Evolutionary conservation across 2,797 vertebrate genomes (phyloP).

Genomic region (Coregonus suidteri): DNA sequence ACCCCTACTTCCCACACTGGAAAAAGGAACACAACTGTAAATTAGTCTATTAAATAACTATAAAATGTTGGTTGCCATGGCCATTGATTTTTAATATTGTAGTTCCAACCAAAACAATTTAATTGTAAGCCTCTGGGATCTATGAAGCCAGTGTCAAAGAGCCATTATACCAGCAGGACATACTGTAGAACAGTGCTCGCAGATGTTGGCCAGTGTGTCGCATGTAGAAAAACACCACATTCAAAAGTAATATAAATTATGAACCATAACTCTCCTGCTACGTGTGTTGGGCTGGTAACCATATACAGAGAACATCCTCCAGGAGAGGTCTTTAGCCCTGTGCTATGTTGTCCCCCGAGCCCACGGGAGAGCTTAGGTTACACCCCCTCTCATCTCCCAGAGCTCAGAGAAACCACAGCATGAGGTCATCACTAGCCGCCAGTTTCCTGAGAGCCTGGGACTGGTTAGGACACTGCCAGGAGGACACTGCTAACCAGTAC

Average conservation of each 20-base stretch:
- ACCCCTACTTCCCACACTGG: neutral
- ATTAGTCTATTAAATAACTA: neutral
- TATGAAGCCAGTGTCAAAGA: neutral
- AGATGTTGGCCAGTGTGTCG: neutral
- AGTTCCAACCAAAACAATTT: neutral
- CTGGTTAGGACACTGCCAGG: conserved; percentile 46
- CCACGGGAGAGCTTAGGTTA: conserved; percentile 36
- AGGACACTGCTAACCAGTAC: conserved; percentile 48
- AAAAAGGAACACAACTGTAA: neutral
- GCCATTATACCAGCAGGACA: neutral
- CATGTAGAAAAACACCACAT: conserved; percentile 4
- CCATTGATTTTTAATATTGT: neutral
- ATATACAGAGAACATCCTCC: conserved; percentile 18
- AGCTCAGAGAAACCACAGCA: conserved; percentile 53
- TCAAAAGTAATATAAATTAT: conserved; percentile 1
- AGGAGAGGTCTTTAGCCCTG: conserved; percentile 35
- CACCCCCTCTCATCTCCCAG: conserved; percentile 42
- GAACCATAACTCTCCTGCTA: conserved; percentile 2
- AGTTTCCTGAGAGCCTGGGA: conserved; percentile 51
- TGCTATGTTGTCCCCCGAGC: conserved; percentile 31
- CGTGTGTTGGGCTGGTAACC: neutral
- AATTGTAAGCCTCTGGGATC: neutral
- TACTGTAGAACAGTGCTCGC: neutral
- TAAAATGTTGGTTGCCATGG: neutral
- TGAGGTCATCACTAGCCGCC: conserved; percentile 62